phyloP scores from a whole-genome alignment of 1,140 invertebrate species.

The Archegozetes longisetosus region DNA sequence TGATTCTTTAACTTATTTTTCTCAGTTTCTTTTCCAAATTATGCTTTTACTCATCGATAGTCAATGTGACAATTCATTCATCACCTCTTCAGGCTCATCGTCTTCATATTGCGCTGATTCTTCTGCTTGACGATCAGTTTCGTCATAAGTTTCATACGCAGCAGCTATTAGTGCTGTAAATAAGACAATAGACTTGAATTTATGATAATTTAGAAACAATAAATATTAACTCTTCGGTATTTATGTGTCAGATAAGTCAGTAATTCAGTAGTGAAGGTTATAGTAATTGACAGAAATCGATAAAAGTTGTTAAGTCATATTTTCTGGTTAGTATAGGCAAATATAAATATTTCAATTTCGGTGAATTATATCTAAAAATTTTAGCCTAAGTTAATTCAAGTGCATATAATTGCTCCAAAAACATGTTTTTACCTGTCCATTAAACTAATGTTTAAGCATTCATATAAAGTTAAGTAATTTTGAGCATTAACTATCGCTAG shows the following conservation, averaged over 20 bases:
- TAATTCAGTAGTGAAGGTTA: too few relatives aligned
- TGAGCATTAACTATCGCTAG: too few relatives aligned
- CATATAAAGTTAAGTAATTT: too few relatives aligned
- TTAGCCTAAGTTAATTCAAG: too few relatives aligned
- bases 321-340: neutral
- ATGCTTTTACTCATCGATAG: neutral
- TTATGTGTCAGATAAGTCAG: too few relatives aligned
- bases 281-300: too few relatives aligned
- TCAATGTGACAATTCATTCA: neutral
- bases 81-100: neutral
- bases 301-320: neutral
- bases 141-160: conserved; percentile 2
- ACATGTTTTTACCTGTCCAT: too few relatives aligned
- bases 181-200: neutral
- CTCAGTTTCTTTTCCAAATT: too few relatives aligned
- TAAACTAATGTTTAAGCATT: too few relatives aligned
- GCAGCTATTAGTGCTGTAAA: neutral
- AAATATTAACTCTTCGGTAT: too few relatives aligned
- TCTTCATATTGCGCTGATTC: neutral
- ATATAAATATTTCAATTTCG: neutral
- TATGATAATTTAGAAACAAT: neutral
- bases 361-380: too few relatives aligned
- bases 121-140: neutral
- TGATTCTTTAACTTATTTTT: neutral
- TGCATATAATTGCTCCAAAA: too few relatives aligned